Evolutionary conservation across 2,113 vertebrate genomes (phyloP).

Genomic region (Sinocyclocheilus maitianheensis): DNA sequence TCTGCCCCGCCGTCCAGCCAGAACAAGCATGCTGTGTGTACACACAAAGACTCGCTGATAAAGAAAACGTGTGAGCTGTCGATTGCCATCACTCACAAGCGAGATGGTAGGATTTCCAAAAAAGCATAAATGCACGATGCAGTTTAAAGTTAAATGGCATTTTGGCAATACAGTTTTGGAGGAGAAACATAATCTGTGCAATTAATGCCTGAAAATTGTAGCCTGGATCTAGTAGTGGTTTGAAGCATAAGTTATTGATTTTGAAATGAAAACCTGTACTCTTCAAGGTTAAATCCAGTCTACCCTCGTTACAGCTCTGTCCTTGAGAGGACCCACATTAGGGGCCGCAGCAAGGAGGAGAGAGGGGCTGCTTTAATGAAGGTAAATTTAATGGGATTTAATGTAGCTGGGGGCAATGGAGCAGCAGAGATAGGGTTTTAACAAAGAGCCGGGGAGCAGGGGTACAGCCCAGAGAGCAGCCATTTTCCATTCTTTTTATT

Average conservation of each 20-base stretch:
- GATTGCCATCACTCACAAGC: conserved; percentile 55
- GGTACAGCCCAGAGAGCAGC: conserved; percentile 76
- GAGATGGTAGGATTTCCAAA: neutral
- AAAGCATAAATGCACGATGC: conserved; percentile 12
- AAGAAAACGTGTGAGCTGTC: conserved; percentile 68
- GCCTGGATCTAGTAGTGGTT: conserved; percentile 75
- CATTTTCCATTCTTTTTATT: conserved; percentile 79
- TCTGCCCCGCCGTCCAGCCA: conserved; percentile 64
- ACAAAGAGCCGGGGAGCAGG: conserved; percentile 81
- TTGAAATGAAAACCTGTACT: conserved; percentile 82
- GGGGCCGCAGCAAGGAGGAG: conserved; percentile 70
- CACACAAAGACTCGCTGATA: conserved; percentile 59
- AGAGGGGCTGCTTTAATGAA: conserved; percentile 83
- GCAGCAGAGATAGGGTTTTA: conserved; percentile 83
- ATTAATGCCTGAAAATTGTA: conserved; percentile 81
- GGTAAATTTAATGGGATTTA: conserved; percentile 87
- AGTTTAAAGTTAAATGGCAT: conserved; percentile 23
- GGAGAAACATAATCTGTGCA: conserved; percentile 77
- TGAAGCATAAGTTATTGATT: conserved; percentile 84
- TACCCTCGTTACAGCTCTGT: conserved; percentile 80
- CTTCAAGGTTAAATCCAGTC: conserved; percentile 83
- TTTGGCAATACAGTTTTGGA: conserved; percentile 61
- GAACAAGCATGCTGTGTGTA: conserved; percentile 57
- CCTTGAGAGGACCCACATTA: conserved; percentile 79
- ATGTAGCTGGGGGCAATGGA: conserved; percentile 83